Percentiles rank a stretch among this genome's conserved stretches.
Evolutionary conservation across 2,797 vertebrate species (phyloP).

Genomic region (Gila robusta): DNA sequence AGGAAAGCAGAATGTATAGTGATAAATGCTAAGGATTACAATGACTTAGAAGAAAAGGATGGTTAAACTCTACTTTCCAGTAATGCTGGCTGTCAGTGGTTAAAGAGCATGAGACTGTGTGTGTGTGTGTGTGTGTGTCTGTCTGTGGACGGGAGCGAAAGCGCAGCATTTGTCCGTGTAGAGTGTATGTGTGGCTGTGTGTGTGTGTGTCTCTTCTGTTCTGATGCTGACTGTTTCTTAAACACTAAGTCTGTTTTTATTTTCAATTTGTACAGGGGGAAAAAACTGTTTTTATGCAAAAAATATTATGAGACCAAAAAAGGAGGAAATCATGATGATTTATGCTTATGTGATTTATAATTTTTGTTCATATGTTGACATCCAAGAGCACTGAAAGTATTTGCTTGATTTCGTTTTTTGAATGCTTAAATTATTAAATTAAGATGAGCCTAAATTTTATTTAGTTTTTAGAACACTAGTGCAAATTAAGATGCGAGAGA

Average conservation of each 20-base stretch:
- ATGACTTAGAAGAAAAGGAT: slow-evolving; percentile 83
- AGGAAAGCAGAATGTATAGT: slow-evolving; percentile 82
- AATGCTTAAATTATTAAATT: neutral
- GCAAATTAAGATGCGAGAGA: neutral
- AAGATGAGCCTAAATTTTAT: neutral
- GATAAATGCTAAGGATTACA: slow-evolving; percentile 85
- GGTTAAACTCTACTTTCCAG: slow-evolving; percentile 82
- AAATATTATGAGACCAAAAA: neutral
- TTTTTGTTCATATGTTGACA: slow-evolving; percentile 12
- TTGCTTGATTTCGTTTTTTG: neutral
- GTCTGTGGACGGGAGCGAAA: slow-evolving; percentile 26
- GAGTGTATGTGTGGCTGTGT: slow-evolving; percentile 45
- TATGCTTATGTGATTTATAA: neutral
- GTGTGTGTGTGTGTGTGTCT: slow-evolving; percentile 51
- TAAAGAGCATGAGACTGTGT: slow-evolving; percentile 59
- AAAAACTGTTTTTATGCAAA: neutral
- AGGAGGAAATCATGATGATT: neutral
- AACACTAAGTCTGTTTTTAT: slow-evolving; percentile 66
- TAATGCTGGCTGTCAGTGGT: slow-evolving; percentile 80
- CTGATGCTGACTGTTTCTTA: slow-evolving; percentile 73
- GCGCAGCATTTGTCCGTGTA: slow-evolving; percentile 22
- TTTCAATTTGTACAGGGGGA: neutral
- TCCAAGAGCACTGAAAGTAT: neutral
- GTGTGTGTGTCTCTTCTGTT: slow-evolving; percentile 60
- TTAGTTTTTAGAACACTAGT: neutral